Evolutionary conservation across 2,888 invertebrate genomes (phyloP), one percentile per base, ranked within the genome.

Genomic region (Pemphredon lugubris): DNA sequence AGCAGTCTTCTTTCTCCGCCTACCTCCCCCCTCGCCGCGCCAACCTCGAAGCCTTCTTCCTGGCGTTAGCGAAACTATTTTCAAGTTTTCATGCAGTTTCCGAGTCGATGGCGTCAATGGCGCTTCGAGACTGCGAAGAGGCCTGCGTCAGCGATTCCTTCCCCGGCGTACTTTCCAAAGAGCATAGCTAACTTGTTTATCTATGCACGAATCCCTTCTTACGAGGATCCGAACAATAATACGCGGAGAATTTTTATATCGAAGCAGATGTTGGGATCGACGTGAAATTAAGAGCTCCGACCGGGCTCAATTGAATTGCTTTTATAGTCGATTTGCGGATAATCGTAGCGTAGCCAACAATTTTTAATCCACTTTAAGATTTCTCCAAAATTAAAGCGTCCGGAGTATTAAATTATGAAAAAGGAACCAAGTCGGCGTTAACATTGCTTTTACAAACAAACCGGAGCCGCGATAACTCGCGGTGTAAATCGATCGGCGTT

Each of bases 31-130:
- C 32, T 23, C 45, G 48, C 14, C 44, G 26, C 18, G 37, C 13
- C 34, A 21, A 32, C 32, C 7, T 23, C 39, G 51, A 50, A 54
- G 55, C 58, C 63, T 71, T 68, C 75, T 75, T 65, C 72, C 59
- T 72, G 77, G 74, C 66, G 77, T 66, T 77, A 64, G 74, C 73
- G 55, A 82, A 86, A 86, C 84, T 86, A 85, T 87, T 87, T 82
- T 81, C 84, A 83, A 87, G 85, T 86, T 87, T 85, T 83, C 84
- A 73, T 82, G 77, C 85, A 82, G 75, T 83, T 84, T 80, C 82
- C 77, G 79, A 83, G 75, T 75, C 74, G 72, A 30, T 68, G 77
- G 77, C 82, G 77, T 79, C 82, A 77, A 80, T 79, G 73, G 68
- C 73, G 54, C 73, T 72, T 64, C 60, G 39, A 45, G 57, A 44